Evolutionary conservation across 2,888 invertebrate species (phyloP).

Genomic region (Eucriotettix oculatus): DNA sequence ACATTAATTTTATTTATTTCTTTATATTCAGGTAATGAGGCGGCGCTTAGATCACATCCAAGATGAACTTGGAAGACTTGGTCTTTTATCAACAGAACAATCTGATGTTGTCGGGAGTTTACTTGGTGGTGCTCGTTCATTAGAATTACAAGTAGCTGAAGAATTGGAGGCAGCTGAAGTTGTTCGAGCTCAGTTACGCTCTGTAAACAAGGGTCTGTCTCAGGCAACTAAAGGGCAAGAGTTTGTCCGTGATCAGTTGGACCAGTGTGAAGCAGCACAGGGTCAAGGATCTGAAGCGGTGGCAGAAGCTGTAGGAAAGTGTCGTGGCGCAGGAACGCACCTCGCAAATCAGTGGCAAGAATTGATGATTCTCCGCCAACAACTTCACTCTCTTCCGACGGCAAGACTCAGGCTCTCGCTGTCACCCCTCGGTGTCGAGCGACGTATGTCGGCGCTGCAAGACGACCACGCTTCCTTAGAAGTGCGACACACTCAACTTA

Average conservation of each 20-base stretch:
- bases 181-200: conserved; percentile 55
- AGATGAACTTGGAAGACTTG: conserved; percentile 60
- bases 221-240: conserved; percentile 50
- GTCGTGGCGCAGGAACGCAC: conserved; percentile 50
- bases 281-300: conserved; percentile 60
- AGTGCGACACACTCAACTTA: conserved; percentile 48
- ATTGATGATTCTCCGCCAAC: conserved; percentile 54
- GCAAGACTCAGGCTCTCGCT: conserved; percentile 51
- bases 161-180: conserved; percentile 55
- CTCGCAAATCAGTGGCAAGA: conserved; percentile 59
- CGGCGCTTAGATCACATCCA: conserved; percentile 60
- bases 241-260: conserved; percentile 39
- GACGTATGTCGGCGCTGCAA: conserved; percentile 56
- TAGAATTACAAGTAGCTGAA: conserved; percentile 56
- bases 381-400: conserved; percentile 61
- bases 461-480: conserved; percentile 59
- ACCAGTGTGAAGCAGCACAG: conserved; percentile 53
- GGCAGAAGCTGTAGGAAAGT: conserved; percentile 56
- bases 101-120: conserved; percentile 62
- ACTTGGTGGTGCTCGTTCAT: conserved; percentile 47
- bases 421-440: conserved; percentile 58
- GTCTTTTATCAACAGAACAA: conserved; percentile 46
- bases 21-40: conserved; percentile 35
- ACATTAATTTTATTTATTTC: no score
- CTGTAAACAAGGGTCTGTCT: conserved; percentile 53